phyloP scores from a whole-genome alignment of 2,888 invertebrate species.

The Apoda limacodes region DNA sequence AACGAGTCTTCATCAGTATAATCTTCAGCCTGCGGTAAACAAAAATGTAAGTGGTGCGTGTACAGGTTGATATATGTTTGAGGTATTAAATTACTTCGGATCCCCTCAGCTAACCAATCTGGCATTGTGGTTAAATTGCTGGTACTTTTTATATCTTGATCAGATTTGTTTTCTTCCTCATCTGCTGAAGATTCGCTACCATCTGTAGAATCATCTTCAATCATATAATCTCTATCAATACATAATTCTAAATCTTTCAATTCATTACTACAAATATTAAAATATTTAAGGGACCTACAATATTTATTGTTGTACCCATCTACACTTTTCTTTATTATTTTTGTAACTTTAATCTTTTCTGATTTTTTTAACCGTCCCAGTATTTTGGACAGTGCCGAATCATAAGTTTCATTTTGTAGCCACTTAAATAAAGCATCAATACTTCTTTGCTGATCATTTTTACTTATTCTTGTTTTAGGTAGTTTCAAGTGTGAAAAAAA shows the following conservation, averaged over 20 bases:
- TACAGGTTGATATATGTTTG: slow-evolving; percentile 77
- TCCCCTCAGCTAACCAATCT: slow-evolving; percentile 74
- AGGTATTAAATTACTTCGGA: slow-evolving; percentile 72
- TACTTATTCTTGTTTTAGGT: slow-evolving; percentile 61
- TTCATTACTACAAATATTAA: slow-evolving; percentile 43
- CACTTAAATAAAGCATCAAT: slow-evolving; percentile 81
- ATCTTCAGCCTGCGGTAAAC: slow-evolving; percentile 80
- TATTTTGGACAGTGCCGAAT: slow-evolving; percentile 77
- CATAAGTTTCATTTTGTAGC: slow-evolving; percentile 78
- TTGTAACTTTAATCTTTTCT: slow-evolving; percentile 61
- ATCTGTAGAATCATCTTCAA: slow-evolving; percentile 22
- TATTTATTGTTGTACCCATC: slow-evolving; percentile 72
- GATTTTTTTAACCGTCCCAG: slow-evolving; percentile 70
- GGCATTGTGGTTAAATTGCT: slow-evolving; percentile 23
- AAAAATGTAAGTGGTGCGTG: slow-evolving; percentile 73
- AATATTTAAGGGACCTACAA: slow-evolving; percentile 70
- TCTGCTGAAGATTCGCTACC: slow-evolving; percentile 20
- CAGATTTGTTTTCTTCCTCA: slow-evolving; percentile 22
- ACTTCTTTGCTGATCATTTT: slow-evolving; percentile 74
- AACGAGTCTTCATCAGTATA: slow-evolving; percentile 71
- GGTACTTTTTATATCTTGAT: not conserved
- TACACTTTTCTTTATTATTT: slow-evolving; percentile 72
- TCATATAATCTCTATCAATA: slow-evolving; percentile 23
- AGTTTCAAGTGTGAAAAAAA: slow-evolving; percentile 77
- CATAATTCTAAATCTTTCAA: slow-evolving; percentile 9